Percentiles rank a stretch among this genome's conserved stretches.
phyloP scores from a whole-genome alignment of 23 tunicate species.

The Oikopleura dioica region DNA sequence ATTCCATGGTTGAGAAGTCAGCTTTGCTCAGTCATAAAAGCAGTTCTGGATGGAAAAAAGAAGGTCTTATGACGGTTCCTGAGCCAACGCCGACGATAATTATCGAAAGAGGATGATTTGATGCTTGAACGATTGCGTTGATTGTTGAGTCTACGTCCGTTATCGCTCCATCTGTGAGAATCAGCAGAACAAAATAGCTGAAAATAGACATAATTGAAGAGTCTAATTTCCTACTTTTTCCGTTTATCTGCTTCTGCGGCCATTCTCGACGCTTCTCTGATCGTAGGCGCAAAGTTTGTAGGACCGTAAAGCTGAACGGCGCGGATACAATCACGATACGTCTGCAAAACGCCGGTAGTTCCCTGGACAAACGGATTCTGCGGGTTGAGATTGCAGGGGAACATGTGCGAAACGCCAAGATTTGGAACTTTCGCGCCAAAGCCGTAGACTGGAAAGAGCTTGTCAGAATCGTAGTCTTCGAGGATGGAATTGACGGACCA shows the following conservation, averaged over 20 bases:
- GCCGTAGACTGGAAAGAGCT: slow-evolving; percentile 9
- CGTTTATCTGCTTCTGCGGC: slow-evolving; percentile 1
- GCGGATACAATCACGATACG: neutral
- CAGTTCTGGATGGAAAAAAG: too few species aligned
- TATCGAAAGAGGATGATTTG: neutral
- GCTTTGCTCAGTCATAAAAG: too few species aligned
- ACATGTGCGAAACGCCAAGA: neutral
- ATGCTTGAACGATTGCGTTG: neutral
- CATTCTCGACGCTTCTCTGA: neutral
- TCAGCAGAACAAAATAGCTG: neutral
- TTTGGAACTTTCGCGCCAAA: neutral
- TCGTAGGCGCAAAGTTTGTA: slow-evolving; percentile 10
- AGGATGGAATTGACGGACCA: neutral
- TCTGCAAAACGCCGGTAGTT: neutral
- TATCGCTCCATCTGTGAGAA: neutral
- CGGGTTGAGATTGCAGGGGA: slow-evolving; percentile 1
- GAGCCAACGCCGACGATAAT: slow-evolving; percentile 12
- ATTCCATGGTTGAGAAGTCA: neutral
- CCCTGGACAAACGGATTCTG: neutral
- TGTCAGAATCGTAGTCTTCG: slow-evolving; percentile 5
- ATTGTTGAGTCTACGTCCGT: neutral
- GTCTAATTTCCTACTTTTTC: too few species aligned
- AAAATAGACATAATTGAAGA: too few species aligned
- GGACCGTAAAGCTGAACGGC: slow-evolving; percentile 6
- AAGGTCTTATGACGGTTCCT: too few species aligned